Base-by-base conservation (phyloP, 2,888 invertebrate species). In the Aromia moschata region DNA sequence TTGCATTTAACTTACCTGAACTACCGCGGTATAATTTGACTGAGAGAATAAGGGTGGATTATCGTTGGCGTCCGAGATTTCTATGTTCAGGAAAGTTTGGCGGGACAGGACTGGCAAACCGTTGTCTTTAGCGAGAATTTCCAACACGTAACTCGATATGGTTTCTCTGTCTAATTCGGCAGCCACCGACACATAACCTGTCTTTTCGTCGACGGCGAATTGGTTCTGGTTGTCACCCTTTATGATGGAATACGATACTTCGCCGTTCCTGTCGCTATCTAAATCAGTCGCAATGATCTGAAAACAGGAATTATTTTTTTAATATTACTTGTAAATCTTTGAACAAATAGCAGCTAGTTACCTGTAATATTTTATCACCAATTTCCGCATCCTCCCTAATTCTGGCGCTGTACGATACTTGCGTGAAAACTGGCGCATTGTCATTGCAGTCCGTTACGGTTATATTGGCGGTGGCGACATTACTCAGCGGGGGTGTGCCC, bases 31-130 rank as follows among this genome's bases (percentile, higher is more conserved):
- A 77, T 95, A 94, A 77, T 94, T 93, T 5, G 83, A 79, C 70
- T 88, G 87, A 0, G 89, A 87, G 80, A 96, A 95, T 20, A 89
- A 69, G 2, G 97, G 97, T 15, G 94, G 88, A 80, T 96, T 96
- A 79, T 98, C 97, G 80, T 98, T 98, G 0, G 92, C 90, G 80
- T 98, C 97, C 1, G 90, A 83, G 57, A 97, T 86, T 74, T 92
- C 91, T 46, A 98, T 85, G 73, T 89, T 89, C 2, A 96, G 86
- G 69, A 88, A 84, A 9, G 90, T 89, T 70, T 87, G 87, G 60
- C 87, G 86, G 44, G 92, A 91, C 15, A 92, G 83, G 53, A 87
- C 85, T 0, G 95, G 94, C 49, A 85, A 73, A 1, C 96, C 96
- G 70, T 87, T 87, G 79, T 96, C 96, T 40, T 87, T 86, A 1